Base-by-base conservation (phyloP, 2,797 vertebrate genomes). In the Pterois miles region DNA sequence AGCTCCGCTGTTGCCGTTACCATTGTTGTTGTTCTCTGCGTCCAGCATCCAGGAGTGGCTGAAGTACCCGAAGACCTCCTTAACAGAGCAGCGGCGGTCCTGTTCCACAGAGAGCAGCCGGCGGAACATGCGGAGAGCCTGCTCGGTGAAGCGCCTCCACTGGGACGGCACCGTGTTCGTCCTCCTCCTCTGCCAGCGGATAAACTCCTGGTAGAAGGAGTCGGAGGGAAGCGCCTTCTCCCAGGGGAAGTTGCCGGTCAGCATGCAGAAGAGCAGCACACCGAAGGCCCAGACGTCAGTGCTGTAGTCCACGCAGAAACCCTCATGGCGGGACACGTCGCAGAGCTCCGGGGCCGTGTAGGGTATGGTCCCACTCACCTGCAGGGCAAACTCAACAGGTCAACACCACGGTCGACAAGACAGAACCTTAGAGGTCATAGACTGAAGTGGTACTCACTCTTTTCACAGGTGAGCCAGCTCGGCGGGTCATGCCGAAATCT, bases 181-280 rank as follows among this genome's bases (percentile, higher is more conserved):
- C 66, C 95, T 88, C 69, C 94, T 94, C 77, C 90, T 91, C 93
- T 97, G 96, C 96, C 96, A 97, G 85, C 94, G 95, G 74, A 95
- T 91, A 85, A 97, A 96, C 92, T 97, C 96, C 78, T 96, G 94
- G 68, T 96, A 97, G 91, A 97, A 97, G 46, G 95, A 92, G 84
- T 97, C 96, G 0, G 93, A 91, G 10, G 95, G 95, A 48, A 96
- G 89, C 0, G 96, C 96, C 84, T 96, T 96, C 88, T 97, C 96
- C 96, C 96, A 97, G 18, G 96, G 96, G 87, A 97, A 97, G 90
- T 97, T 97, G 2, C 96, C 96, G 0, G 96, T 97, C 72, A 97
- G 95, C 95, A 96, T 97, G 83, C 96, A 97, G 91, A 97, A 97
- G 48, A 97, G 95, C 23, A 97, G 94, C 65, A 97, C 96, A 0